Percentiles rank a stretch among this genome's conserved stretches.
Conservation (phyloP, 2,113 vertebrate genomes). For the Anguilla japonica region DNA sequence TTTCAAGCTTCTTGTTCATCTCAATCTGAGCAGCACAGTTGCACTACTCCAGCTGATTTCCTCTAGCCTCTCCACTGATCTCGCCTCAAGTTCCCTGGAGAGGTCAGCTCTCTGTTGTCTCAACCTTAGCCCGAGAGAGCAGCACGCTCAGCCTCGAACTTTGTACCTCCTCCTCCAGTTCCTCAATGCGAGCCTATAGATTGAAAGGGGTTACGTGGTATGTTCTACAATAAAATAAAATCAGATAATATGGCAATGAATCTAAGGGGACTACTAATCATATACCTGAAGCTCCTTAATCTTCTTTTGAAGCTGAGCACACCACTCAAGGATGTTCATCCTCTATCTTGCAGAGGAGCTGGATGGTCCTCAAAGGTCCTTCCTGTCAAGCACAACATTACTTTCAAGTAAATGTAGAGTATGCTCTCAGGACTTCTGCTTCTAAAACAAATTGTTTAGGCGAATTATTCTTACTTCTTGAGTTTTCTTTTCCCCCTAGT, state of each 20-base stretch:
- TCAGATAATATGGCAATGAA: not conserved
- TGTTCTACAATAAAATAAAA: not conserved
- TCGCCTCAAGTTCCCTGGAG: constrained; percentile 69
- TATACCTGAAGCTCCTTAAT: constrained; percentile 76
- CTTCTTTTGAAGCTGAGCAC: constrained; percentile 53
- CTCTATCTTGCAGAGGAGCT: constrained; percentile 76
- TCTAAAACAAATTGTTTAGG: not conserved
- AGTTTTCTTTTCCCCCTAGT: not conserved
- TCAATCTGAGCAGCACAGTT: constrained; percentile 57
- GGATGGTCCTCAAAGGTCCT: constrained; percentile 81
- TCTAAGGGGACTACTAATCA: not conserved
- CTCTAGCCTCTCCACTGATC: constrained; percentile 71
- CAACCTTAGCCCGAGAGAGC: constrained; percentile 57
- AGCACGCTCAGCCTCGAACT: constrained; percentile 62
- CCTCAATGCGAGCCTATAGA: constrained; percentile 61
- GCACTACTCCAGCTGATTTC: constrained; percentile 73
- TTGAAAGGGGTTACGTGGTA: not conserved
- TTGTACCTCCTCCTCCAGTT: constrained; percentile 71
- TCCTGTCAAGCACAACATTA: constrained; percentile 59
- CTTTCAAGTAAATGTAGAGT: not conserved
- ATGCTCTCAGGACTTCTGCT: not conserved
- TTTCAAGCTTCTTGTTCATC: constrained; percentile 64
- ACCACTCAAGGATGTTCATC: constrained; percentile 76
- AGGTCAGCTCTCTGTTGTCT: constrained; percentile 65
- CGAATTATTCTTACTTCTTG: not conserved